These are phyloP conservation scores for Heptranchias perlo DNA, from an alignment of 2,113 vertebrate species.

Conservation along the genomic window DNA sequence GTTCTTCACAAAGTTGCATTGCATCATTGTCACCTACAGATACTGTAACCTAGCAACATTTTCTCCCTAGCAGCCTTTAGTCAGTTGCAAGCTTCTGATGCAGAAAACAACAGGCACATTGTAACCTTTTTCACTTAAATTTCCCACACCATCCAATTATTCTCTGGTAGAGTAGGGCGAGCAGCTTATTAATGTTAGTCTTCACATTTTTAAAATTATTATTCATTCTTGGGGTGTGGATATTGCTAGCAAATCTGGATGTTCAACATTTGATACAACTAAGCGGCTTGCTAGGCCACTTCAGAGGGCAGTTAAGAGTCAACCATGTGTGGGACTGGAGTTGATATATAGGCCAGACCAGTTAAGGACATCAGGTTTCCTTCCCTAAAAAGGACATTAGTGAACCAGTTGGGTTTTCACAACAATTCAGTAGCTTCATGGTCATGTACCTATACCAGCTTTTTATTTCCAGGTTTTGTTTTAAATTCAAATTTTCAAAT, in stretches of 20 bases:
- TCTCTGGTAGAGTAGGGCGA: neutral
- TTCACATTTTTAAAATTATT: neutral
- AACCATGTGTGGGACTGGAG: neutral
- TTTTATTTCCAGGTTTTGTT: neutral
- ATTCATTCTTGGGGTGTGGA: neutral
- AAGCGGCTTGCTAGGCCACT: neutral
- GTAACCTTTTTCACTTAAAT: neutral
- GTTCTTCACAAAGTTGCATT: neutral
- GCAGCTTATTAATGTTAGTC: neutral
- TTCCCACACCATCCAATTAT: neutral
- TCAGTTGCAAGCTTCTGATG: neutral
- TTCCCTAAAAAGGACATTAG: neutral
- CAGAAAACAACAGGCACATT: neutral
- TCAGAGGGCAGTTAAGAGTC: neutral
- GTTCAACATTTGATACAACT: neutral
- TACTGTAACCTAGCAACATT: slow-evolving; percentile 35
- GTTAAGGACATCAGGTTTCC: no score
- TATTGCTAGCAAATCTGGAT: neutral
- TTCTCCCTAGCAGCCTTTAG: neutral
- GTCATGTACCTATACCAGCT: neutral
- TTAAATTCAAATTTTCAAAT: neutral
- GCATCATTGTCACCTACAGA: neutral
- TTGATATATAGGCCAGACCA: neutral
- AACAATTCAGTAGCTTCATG: neutral
- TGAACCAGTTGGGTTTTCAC: neutral